Evolutionary conservation across 2,113 vertebrate genomes (phyloP).

Genomic region (Actenoides hombroni): DNA sequence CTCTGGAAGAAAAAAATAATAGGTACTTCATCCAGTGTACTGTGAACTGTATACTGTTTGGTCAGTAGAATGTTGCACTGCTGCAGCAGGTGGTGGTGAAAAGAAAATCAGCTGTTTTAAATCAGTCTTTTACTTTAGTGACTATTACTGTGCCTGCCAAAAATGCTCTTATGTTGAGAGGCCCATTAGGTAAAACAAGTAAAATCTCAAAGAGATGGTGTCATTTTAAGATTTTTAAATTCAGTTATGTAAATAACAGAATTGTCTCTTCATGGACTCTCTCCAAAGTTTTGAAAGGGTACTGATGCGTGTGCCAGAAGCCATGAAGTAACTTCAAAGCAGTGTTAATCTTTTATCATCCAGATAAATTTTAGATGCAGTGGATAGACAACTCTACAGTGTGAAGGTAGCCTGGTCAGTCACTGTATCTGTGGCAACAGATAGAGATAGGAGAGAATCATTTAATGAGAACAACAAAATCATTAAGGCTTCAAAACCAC

Average conservation of each 20-base stretch:
- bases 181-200: slow-evolving; percentile 16
- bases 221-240: slow-evolving; percentile 14
- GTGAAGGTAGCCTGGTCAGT: neutral
- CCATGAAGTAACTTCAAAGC: slow-evolving; percentile 9
- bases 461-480: neutral
- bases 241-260: slow-evolving; percentile 17
- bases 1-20: neutral
- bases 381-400: neutral
- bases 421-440: neutral
- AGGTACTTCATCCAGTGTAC: neutral
- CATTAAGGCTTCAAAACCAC: neutral
- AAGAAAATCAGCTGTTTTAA: neutral
- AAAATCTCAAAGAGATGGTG: neutral
- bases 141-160: slow-evolving; percentile 6
- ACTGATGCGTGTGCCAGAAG: neutral
- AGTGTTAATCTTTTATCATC: neutral
- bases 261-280: neutral
- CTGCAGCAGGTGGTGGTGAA: neutral
- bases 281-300: slow-evolving; percentile 23
- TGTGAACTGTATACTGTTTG: neutral
- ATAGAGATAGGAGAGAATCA: neutral
- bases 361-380: neutral
- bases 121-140: neutral
- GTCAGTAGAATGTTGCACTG: neutral
- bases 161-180: slow-evolving; percentile 38